phyloP scores from a whole-genome alignment of 2,797 vertebrate genomes.

The Ptychadena robeensis region DNA sequence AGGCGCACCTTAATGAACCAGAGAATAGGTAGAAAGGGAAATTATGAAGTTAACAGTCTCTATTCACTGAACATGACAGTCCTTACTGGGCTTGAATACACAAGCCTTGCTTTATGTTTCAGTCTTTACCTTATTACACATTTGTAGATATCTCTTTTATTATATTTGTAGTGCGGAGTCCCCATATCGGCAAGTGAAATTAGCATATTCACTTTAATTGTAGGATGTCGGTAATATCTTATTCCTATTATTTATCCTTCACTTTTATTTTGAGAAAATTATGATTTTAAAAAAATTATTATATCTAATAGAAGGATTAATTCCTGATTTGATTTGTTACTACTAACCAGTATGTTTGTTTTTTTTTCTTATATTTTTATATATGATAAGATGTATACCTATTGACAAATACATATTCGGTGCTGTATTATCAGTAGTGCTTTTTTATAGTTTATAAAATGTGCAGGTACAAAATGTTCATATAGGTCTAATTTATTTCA shows the following conservation, averaged over 20 bases:
- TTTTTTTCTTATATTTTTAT: background rate
- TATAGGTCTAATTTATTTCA: too few species aligned
- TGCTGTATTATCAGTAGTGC: background rate
- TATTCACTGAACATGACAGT: conserved; percentile 51
- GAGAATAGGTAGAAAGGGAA: conserved; percentile 64
- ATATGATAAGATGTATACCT: too few species aligned
- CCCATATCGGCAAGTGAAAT: background rate
- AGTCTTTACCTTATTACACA: background rate
- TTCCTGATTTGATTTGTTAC: too few species aligned
- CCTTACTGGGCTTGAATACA: conserved; percentile 41
- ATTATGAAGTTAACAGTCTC: conserved; percentile 57
- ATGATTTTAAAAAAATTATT: too few species aligned
- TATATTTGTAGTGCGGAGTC: background rate
- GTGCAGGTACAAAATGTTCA: too few species aligned
- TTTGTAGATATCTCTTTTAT: background rate
- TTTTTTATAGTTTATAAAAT: background rate
- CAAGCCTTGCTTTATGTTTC: background rate
- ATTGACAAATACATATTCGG: background rate
- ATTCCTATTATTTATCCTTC: background rate
- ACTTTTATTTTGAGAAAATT: too few species aligned
- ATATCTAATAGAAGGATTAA: too few species aligned
- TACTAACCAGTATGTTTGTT: too few species aligned
- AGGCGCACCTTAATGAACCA: conserved; percentile 79
- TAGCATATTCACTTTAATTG: background rate
- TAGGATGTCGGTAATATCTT: background rate